Evolutionary conservation across 1,140 invertebrate genomes (phyloP).

Genomic region (Apis laboriosa): DNA sequence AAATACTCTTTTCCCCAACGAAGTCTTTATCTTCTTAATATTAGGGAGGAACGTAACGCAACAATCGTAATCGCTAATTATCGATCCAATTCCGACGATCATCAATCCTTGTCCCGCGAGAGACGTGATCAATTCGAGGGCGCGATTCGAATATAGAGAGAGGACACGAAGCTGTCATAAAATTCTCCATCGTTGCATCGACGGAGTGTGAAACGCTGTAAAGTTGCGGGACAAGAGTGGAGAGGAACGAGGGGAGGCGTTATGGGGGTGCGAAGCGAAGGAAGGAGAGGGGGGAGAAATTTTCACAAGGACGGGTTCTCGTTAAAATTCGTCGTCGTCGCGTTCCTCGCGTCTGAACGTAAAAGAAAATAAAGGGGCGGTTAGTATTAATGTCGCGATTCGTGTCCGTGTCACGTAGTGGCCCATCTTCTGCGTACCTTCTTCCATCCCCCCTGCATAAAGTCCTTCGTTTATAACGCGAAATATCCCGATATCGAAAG

Average conservation of each 20-base stretch:
- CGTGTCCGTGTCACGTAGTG: slow-evolving; percentile 67
- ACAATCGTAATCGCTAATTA: too few species aligned
- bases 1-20: too few species aligned
- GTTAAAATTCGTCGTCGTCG: slow-evolving; percentile 66
- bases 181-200: slow-evolving; percentile 56
- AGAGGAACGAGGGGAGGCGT: not conserved
- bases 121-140: slow-evolving; percentile 57
- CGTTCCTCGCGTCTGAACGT: slow-evolving; percentile 27
- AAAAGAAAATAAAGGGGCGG: slow-evolving; percentile 65
- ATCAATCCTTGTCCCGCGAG: not conserved
- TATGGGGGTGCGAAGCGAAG: not conserved
- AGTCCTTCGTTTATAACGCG: slow-evolving; percentile 52
- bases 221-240: slow-evolving; percentile 38
- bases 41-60: too few species aligned
- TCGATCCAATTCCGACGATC: too few species aligned
- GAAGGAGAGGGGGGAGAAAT: slow-evolving; percentile 33
- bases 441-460: slow-evolving; percentile 2
- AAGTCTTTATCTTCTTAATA: too few species aligned
- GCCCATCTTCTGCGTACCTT: slow-evolving; percentile 4
- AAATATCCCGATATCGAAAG: slow-evolving; percentile 50
- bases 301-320: slow-evolving; percentile 52
- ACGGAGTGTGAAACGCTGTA: slow-evolving; percentile 55
- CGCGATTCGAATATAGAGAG: slow-evolving; percentile 53
- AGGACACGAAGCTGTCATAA: slow-evolving; percentile 59
- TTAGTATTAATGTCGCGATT: slow-evolving; percentile 69